Base-by-base conservation (phyloP, 2,888 invertebrate species). In the Cheilosia grossa region DNA sequence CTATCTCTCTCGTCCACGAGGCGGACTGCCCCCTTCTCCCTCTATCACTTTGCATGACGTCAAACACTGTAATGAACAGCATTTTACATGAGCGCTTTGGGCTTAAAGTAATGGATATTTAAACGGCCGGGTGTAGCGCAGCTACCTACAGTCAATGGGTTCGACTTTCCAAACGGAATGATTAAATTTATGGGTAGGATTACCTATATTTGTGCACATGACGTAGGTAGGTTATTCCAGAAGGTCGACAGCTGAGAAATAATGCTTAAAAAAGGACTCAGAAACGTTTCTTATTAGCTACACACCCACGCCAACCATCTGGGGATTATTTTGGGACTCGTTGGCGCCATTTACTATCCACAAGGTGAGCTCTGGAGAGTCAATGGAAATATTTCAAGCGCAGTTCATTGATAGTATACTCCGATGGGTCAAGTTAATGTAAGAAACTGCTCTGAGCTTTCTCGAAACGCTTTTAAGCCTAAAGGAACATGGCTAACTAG, bases 61-160 rank as follows among this genome's bases (percentile, higher is more conserved):
- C 78, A 79, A 79, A 79, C 72, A 72, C 72, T 72, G 70, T 79
- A 79, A 66, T 79, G 79, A 79, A 72, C 40, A 72, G 56, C 58
- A 59, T 67, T 79, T 80, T 51, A 80, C 75, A 80, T 80, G 70
- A 53, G 19, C 49, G 75, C 75, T 75, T 67, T 47, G 47, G 72
- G 70, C 56, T 70, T 80, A 54, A 67, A 73, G 80, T 63, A 81
- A 85, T 85, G 85, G 58, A 59, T 72, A 72, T 77, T 77, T 85
- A 80, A 81, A 85, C 70, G 83, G 37, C 58, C 58, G 73, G 74
- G 67, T 80, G 69, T 69, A 69, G 53, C 47, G 83, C 59, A 69
- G 69, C 47, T 21, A 69, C 73, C 47, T 21, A 19, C 49, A 49
- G 27, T 70, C 40, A 49, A 70, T 74, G 59, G 63, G 64, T 63